Conservation (phyloP, 2,797 vertebrate species). For the Mallotus villosus region DNA sequence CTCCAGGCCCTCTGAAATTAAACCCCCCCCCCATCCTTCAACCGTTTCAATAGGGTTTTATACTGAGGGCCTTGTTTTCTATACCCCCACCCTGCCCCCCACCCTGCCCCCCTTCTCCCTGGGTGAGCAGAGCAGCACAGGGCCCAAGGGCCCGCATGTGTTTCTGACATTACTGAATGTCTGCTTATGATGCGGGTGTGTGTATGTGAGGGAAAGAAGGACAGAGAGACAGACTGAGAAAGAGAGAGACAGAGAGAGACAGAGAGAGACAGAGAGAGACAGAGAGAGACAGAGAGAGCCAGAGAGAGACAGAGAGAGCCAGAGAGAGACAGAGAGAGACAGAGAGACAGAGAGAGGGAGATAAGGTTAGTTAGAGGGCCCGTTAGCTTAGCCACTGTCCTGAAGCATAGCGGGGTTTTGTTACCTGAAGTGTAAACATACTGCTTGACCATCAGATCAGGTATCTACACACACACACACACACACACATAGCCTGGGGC, state of each 20-base stretch:
- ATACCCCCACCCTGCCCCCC: slow-evolving; percentile 8
- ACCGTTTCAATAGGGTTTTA: slow-evolving; percentile 33
- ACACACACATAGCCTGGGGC: slow-evolving; percentile 20
- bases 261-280: no score
- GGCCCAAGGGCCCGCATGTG: slow-evolving; percentile 1
- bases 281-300: no score
- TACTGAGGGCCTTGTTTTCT: slow-evolving; percentile 13
- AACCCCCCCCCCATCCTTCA: slow-evolving; percentile 22
- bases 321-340: no score
- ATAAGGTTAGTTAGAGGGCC: neutral
- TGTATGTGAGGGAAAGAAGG: neutral
- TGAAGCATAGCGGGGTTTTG: slow-evolving; percentile 43
- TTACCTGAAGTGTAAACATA: slow-evolving; percentile 47
- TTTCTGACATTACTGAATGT: slow-evolving; percentile 3
- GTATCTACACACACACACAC: slow-evolving; percentile 26
- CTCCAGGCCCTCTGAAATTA: slow-evolving; percentile 34
- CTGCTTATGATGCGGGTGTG: neutral
- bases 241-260: no score
- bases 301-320: no score
- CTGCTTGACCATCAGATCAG: slow-evolving; percentile 21
- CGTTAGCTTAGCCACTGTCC: slow-evolving; percentile 37
- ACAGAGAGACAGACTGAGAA: neutral
- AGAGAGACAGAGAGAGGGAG: neutral
- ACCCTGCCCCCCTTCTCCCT: slow-evolving; percentile 28
- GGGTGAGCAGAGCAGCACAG: neutral